A percentile compares a stretch with the other conserved stretches of the same genome.
Evolutionary conservation across 2,888 invertebrate genomes (phyloP).

Genomic region (Exephanes ischioxanthus): DNA sequence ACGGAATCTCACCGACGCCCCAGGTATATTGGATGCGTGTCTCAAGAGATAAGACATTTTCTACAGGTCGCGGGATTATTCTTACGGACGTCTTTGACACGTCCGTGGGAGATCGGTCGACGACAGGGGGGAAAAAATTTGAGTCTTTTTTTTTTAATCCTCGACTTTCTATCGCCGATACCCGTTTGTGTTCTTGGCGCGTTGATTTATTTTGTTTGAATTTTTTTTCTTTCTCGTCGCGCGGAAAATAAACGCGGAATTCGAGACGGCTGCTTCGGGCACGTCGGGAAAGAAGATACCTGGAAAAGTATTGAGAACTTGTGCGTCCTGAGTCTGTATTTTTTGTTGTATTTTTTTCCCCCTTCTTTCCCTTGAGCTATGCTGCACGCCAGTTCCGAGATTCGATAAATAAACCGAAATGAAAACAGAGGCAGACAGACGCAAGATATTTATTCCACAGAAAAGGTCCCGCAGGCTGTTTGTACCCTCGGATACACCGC

Average conservation of each 20-base stretch:
- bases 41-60: conserved; percentile 14
- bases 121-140: neutral
- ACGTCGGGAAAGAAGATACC: conserved; percentile 19
- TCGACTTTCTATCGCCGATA: neutral
- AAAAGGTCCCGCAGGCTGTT: conserved; percentile 20
- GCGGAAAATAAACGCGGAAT: conserved; percentile 10
- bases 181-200: neutral
- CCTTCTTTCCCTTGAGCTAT: neutral
- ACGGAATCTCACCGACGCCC: neutral
- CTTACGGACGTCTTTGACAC: conserved; percentile 2
- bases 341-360: conserved; percentile 1
- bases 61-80: conserved; percentile 21
- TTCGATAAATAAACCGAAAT: conserved; percentile 14
- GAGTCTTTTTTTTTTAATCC: neutral
- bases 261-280: conserved; percentile 22
- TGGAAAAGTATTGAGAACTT: conserved; percentile 12
- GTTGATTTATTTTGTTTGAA: no score
- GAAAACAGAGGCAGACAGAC: neutral
- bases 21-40: neutral
- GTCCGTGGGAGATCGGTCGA: neutral
- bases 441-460: conserved; percentile 35
- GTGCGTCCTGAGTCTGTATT: neutral
- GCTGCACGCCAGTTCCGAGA: neutral
- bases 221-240: neutral
- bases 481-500: neutral